Evolutionary conservation across 2,113 vertebrate species (phyloP), one percentile per base, ranked within the genome.

Genomic region (Syngnathus typhle): DNA sequence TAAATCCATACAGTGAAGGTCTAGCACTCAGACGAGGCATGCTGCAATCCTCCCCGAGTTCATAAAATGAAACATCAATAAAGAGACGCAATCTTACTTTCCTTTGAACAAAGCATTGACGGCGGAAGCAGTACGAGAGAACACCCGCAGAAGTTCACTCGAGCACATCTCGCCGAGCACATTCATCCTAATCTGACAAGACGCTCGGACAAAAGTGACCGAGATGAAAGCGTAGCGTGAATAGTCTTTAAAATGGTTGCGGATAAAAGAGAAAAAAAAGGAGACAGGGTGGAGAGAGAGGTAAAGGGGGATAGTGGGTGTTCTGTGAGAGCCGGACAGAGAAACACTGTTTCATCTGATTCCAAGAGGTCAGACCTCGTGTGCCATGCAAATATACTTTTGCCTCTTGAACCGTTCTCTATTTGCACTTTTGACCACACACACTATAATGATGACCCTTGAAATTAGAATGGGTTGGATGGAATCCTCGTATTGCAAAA

Each of bases 301-400:
- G 11, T 65, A 21, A 71, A 54, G 55, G 54, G 56, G 74, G 81
- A 87, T 82, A 86, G 84, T 85, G 83, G 88, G 83, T 84, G 86
- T 86, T 85, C 85, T 87, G 83, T 88, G 83, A 81, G 77, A 72
- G 82, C 80, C 72, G 81, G 75, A 89, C 87, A 84, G 80, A 84
- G 69, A 74, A 68, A 59, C 81, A 83, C 70, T 84, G 87, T 90
- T 89, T 89, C 85, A 89, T 90, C 87, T 85, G 75, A 78, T 74
- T 87, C 84, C 85, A 89, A 89, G 81, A 88, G 83, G 51, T 75
- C 74, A 72, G 75, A 65, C 71, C 71, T 83, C 82, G 74, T 67
- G 63, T 74, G 68, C 65, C 65, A 65, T 27, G 64, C 55, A 19
- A 66, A 71, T 19, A 36, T 0, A 47, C 58, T 43, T 36, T 59